These are phyloP conservation scores for Brenthis hecate DNA, from an alignment of 2,888 invertebrate species.

Conservation along the genomic window DNA sequence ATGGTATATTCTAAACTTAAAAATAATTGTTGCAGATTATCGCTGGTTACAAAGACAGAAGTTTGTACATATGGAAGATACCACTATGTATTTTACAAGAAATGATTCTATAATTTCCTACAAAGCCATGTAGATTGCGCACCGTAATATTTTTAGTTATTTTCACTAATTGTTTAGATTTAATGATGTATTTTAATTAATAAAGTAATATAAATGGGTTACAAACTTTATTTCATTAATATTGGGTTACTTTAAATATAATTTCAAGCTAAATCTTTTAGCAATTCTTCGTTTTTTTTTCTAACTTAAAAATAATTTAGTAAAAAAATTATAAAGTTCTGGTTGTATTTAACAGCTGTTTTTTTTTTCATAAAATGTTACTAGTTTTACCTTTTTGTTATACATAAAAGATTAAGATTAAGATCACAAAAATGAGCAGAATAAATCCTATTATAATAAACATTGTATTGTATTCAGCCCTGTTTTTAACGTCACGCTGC, in stretches of 20 bases:
- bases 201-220: conserved; percentile 42
- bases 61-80: conserved; percentile 85
- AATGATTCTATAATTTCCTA: conserved; percentile 70
- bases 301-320: too few relatives aligned
- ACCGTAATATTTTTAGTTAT: conserved; percentile 42
- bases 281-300: too few relatives aligned
- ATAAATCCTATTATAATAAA: too few relatives aligned
- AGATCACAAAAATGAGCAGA: too few relatives aligned
- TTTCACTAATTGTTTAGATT: conserved; percentile 42
- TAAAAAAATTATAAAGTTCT: too few relatives aligned
- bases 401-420: too few relatives aligned
- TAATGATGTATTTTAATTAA: conserved; percentile 28
- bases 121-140: conserved; percentile 48
- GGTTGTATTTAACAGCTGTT: too few relatives aligned
- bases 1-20: neutral
- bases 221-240: conserved; percentile 25
- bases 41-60: conserved; percentile 86
- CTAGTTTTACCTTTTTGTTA: too few relatives aligned
- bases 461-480: too few relatives aligned
- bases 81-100: conserved; percentile 76
- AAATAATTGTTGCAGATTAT: conserved; percentile 81
- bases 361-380: too few relatives aligned
- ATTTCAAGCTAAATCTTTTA: too few relatives aligned
- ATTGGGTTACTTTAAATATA: neutral
- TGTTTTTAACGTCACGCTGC: too few relatives aligned